Evolutionary conservation across 2,113 vertebrate genomes (phyloP).

Genomic region (Rhineura floridana): DNA sequence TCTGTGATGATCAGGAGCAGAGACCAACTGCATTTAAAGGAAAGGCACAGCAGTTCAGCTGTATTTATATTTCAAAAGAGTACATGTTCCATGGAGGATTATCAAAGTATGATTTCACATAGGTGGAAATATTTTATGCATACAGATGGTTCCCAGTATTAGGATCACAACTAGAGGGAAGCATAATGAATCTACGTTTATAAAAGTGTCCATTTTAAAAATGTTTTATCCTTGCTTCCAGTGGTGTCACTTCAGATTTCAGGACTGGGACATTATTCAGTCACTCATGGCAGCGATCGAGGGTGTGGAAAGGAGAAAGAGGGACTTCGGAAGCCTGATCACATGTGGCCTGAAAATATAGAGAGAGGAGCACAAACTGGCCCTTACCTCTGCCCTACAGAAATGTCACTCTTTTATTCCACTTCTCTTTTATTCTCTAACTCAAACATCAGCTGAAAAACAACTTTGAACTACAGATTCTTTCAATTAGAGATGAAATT

Average conservation of each 20-base stretch:
- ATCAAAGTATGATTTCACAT: conserved; percentile 22
- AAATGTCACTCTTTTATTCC: not conserved
- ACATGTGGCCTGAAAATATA: not conserved
- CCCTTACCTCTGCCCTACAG: too few relatives aligned
- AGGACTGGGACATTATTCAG: not conserved
- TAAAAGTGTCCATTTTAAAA: conserved; percentile 28
- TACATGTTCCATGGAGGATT: conserved; percentile 12
- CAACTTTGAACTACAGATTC: conserved; percentile 31
- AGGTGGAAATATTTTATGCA: conserved; percentile 45
- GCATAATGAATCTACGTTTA: conserved; percentile 7
- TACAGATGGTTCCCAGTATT: conserved; percentile 14
- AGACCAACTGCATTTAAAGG: conserved; percentile 9
- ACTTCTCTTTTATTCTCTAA: conserved; percentile 43
- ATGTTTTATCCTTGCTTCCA: conserved; percentile 14
- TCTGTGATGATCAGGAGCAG: conserved; percentile 20
- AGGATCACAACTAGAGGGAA: conserved; percentile 47
- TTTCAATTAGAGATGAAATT: conserved; percentile 40
- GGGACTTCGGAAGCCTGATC: not conserved
- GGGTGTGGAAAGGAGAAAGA: not conserved
- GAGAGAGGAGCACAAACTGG: not conserved
- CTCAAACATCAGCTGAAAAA: conserved; percentile 5
- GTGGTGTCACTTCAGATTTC: not conserved
- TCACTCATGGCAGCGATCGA: not conserved
- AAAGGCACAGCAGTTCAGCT: not conserved
- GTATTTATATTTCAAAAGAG: conserved; percentile 48